Evolutionary conservation across 2,113 vertebrate genomes (phyloP), one percentile per base, ranked within the genome.

Genomic region (Macquaria australasica): DNA sequence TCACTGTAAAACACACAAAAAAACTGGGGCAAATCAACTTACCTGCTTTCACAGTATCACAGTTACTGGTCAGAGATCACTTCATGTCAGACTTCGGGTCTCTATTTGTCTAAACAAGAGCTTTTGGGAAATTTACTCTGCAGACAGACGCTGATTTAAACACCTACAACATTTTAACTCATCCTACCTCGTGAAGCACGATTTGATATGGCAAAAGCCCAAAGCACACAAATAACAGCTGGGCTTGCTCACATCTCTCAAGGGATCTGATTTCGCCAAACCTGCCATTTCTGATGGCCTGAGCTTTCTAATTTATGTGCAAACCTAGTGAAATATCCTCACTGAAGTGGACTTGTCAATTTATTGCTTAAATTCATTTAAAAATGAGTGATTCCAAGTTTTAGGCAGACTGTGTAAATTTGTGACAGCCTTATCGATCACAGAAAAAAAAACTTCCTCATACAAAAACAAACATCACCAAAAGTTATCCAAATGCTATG

Each of bases 141-240:
- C 6, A 21, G 11, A 45, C 4, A 63, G 45, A 7, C 11, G 73
- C 48, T 37, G 39, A 78, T 31, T 63, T 18, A 53, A 21, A 34
- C 53, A 10, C 12, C 20, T 28, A 31, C 21, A 25, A 66, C 9
- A 56, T 10, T 15, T 11, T 3, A 41, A 39, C 25, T n/a, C 50
- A n/a, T 39, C 56, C 51, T 31, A 43, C 63, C 20, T 60, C 66
- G 66, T 60, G 48, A 76, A 50, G 69, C 48, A 56, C 16, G 62
- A 72, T 60, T 60, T 77, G 23, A 79, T 37, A 81, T n/a, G 53
- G 23, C 66, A 78, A 73, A 71, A 70, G 9, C 20, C 51, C 28
- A 59, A 23, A 67, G 58, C 63, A 55, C 25, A 72, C 23, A 72
- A 58, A 83, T 15, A 77, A 12, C 34, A 72, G 70, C 43, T 73